Evolutionary conservation across 1,140 invertebrate genomes (phyloP).

Genomic region (Caerostris extrusa): DNA sequence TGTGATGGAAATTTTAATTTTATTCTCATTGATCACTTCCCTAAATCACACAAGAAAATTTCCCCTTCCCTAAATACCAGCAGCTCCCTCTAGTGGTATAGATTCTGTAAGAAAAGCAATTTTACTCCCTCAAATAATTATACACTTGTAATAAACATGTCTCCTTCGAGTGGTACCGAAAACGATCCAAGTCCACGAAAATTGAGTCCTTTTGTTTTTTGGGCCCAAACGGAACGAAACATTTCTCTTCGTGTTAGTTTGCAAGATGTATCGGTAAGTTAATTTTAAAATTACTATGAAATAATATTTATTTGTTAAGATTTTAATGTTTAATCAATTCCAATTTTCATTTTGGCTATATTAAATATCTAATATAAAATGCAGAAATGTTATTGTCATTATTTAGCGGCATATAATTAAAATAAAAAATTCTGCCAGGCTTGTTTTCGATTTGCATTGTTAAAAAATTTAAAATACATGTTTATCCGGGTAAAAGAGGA

Average conservation of each 20-base stretch:
- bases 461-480: no score
- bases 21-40: neutral
- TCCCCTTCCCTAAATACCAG: neutral
- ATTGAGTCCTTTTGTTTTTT: conserved; percentile 93
- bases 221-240: conserved; percentile 91
- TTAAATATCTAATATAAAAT: no score
- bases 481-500: no score
- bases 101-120: neutral
- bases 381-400: no score
- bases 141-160: conserved; percentile 5
- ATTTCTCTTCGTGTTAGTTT: conserved; percentile 92
- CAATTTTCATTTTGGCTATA: no score
- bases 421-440: no score
- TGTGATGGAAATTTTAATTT: neutral
- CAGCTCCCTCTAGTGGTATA: neutral
- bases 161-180: conserved; percentile 70
- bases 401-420: no score
- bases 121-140: neutral
- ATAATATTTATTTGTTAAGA: neutral
- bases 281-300: neutral
- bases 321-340: neutral
- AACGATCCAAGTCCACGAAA: conserved; percentile 58
- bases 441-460: no score
- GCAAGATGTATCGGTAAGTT: conserved; percentile 88
- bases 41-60: neutral